These are phyloP conservation scores for Coptodon rendalli DNA, from an alignment of 2,113 vertebrate species.

Conservation along the genomic window DNA sequence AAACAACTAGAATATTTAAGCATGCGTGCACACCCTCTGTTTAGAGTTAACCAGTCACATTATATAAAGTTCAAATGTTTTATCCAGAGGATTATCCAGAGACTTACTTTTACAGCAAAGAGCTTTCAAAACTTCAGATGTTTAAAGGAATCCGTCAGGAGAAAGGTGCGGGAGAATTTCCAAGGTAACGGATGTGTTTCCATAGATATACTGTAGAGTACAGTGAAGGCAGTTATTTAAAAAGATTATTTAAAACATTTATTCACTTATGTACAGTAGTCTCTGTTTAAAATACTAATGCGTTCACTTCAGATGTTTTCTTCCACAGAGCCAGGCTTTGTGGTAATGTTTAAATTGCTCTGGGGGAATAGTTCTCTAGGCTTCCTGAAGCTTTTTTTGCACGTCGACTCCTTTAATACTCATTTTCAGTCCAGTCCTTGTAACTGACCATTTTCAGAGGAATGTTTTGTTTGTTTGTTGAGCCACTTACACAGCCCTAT, in stretches of 20 bases:
- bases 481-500: neutral
- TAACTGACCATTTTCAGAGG: neutral
- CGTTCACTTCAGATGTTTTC: neutral
- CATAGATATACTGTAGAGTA: neutral
- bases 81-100: neutral
- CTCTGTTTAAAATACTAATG: neutral
- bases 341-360: neutral
- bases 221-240: neutral
- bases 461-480: neutral
- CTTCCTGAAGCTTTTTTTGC: neutral
- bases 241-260: neutral
- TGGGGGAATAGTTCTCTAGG: neutral
- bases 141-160: neutral
- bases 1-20: neutral
- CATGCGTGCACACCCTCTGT: neutral
- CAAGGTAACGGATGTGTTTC: neutral
- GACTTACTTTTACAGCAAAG: neutral
- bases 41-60: neutral
- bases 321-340: neutral
- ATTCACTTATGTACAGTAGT: neutral
- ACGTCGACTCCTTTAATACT: neutral
- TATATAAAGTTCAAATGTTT: neutral
- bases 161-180: neutral
- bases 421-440: neutral
- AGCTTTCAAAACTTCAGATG: neutral